Base-by-base conservation (phyloP, 2,888 invertebrate genomes). In the Lumbricus terrestris region DNA sequence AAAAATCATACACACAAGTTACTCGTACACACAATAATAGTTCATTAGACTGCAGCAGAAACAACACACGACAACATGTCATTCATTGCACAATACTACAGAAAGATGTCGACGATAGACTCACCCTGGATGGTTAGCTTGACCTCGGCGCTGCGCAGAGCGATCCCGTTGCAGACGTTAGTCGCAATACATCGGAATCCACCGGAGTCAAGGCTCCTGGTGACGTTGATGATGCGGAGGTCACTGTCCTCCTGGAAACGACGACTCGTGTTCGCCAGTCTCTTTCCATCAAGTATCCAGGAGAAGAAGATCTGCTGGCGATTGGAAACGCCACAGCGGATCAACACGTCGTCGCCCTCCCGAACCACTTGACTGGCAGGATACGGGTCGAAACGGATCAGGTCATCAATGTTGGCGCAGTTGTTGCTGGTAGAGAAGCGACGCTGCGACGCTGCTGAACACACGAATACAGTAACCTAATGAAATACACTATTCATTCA, bases 61-160 rank as follows among this genome's bases (percentile, higher is more conserved):
- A n/a, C n/a, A n/a, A n/a, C n/a, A n/a, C n/a, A n/a, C n/a, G n/a
- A n/a, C n/a, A n/a, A n/a, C n/a, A n/a, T n/a, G n/a, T n/a, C n/a
- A n/a, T n/a, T n/a, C n/a, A n/a, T n/a, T n/a, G n/a, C n/a, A n/a
- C n/a, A n/a, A n/a, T n/a, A n/a, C n/a, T n/a, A n/a, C n/a, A n/a
- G n/a, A n/a, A n/a, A n/a, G n/a, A n/a, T n/a, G n/a, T n/a, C n/a
- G n/a, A n/a, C n/a, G n/a, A n/a, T n/a, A n/a, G n/a, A 96, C 96
- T 96, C 95, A 97, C 96, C 96, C 94, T 96, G 96, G 82, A 96
- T 96, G 94, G 96, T 96, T 91, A 97, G 95, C 88, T 95, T 95
- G 85, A 96, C 96, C 4, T 96, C 96, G 38, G 96, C 96, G 93
- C 96, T 96, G 92, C 96, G 96, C 20, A 94, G 89, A 89, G 96